These are phyloP conservation scores for Hemibagrus wyckioides DNA, from an alignment of 2,113 vertebrate genomes.

Conservation along the genomic window DNA sequence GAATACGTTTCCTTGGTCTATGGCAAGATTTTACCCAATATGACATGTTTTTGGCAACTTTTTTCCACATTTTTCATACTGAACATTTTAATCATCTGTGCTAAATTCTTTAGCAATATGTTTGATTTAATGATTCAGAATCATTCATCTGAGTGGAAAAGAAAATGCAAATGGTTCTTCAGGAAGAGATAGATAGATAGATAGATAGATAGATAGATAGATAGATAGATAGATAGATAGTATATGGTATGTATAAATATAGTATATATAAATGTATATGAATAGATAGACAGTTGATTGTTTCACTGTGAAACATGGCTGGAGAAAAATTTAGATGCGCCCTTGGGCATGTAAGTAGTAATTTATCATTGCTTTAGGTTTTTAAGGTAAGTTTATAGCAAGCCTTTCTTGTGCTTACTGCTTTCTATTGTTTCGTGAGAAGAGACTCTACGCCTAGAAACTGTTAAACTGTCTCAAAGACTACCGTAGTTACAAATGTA, in stretches of 20 bases:
- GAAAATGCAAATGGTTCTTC: background rate
- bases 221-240: too few species aligned
- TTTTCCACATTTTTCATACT: background rate
- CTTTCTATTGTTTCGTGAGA: background rate
- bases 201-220: too few species aligned
- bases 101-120: background rate
- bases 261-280: too few species aligned
- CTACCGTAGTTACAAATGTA: too few species aligned
- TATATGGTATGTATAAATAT: too few species aligned
- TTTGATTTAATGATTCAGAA: background rate
- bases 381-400: background rate
- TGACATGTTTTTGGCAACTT: background rate
- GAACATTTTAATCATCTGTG: background rate
- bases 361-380: background rate
- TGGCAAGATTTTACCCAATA: background rate
- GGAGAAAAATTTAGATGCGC: background rate
- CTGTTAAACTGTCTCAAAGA: background rate
- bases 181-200: too few species aligned
- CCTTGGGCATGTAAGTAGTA: background rate
- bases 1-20: background rate
- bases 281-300: background rate
- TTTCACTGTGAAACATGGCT: background rate
- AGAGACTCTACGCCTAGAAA: background rate
- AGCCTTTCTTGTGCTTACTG: background rate
- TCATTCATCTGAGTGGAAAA: background rate